Conservation (phyloP, 2,797 vertebrate species). For the Alcedo atthis region DNA sequence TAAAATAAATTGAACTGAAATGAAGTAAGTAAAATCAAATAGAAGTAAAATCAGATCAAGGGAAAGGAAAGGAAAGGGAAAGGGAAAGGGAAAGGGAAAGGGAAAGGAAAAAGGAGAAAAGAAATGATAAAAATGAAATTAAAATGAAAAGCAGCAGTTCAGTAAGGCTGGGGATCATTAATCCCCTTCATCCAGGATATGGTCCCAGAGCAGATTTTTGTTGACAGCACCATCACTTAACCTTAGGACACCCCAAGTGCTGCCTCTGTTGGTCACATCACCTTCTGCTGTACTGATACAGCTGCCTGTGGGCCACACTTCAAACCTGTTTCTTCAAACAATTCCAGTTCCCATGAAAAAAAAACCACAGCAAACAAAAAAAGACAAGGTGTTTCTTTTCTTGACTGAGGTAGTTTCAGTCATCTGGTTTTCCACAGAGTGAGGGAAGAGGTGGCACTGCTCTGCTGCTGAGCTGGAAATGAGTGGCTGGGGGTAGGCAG, state of each 20-base stretch:
- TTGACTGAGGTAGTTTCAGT: not conserved
- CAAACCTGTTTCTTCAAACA: not conserved
- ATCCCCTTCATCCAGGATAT: not conserved
- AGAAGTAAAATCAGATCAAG: not conserved
- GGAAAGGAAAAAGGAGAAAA: not conserved
- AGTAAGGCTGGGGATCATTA: not conserved
- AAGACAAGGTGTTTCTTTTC: not conserved
- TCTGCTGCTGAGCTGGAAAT: conserved; percentile 55
- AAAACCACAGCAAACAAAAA: not conserved
- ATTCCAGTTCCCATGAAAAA: not conserved
- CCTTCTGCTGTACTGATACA: not conserved
- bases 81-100: not conserved
- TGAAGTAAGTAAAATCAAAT: not conserved
- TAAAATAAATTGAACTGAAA: not conserved
- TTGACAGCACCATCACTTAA: not conserved
- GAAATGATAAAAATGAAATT: not conserved
- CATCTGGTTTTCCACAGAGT: not conserved
- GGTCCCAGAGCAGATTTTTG: conserved; percentile 6
- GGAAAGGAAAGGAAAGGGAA: not conserved
- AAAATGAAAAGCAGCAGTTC: not conserved
- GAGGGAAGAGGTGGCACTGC: not conserved
- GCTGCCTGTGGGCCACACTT: not conserved
- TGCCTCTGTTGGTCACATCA: not conserved
- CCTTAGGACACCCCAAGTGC: not conserved
- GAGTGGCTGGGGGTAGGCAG: conserved; percentile 2